Base-by-base conservation (phyloP, 1,140 invertebrate species). In the Lordiphosa clarofinis region DNA sequence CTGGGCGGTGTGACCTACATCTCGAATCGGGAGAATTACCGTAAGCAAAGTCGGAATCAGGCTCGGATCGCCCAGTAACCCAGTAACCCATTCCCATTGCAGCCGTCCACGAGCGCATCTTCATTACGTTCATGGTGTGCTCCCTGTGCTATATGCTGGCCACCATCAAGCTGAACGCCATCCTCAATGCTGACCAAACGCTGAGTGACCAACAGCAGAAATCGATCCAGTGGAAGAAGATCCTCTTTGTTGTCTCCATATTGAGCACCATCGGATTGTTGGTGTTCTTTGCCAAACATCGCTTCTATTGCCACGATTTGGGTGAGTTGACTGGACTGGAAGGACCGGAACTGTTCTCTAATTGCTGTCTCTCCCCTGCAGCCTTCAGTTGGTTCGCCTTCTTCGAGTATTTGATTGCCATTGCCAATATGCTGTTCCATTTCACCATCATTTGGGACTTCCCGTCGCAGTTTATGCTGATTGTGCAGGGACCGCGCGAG, bases 381-480 rank as follows among this genome's bases (percentile, higher is more conserved):
- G 96, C 96, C 56, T 98, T 97, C 90, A 97, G 95, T 88, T 96
- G 94, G 94, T 98, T 98, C 90, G 96, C 96, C 3, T 91, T 96
- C 39, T 96, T 95, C 88, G 96, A 98, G 88, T 98, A 97, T 89
- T 92, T 97, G 61, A 94, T 98, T 86, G 96, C 96, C 39, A 94
- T 93, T 38, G 94, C 95, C 79, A 98, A 97, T 88, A 97, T 98
- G 95, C 94, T 93, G 36, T 98, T 96, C 90, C 96, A 98, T 86
- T 92, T 95, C 15, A 95, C 95, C 8, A 94, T 96, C 28, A 93
- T 96, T 53, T 91, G 94, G 76, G 96, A 97, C 89, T 96, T 97
- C 89, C 94, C 95, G 28, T 92, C 93, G 43, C 94, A 96, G 87
- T 92, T 94, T 69, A 90, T 96, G 60, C 90, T 96, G 61, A 94